A percentile compares a stretch with the other conserved stretches of the same genome.
phyloP scores from a whole-genome alignment of 1,140 invertebrate species.

The Drosophila pseudoananassae region DNA sequence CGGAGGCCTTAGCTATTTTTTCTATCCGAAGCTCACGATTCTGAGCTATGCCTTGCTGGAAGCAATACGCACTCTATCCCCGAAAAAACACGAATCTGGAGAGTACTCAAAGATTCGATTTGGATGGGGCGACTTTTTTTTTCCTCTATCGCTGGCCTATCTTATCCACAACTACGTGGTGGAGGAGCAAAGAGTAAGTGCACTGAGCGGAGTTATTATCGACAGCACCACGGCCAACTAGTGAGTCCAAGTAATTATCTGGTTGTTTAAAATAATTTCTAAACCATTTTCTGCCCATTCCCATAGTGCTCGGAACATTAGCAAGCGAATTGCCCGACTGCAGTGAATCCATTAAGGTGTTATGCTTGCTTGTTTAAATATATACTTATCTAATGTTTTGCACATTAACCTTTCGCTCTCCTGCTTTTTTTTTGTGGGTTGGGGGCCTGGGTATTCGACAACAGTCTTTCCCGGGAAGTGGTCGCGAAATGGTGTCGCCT shows the following conservation, averaged over 20 bases:
- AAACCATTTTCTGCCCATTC: background rate
- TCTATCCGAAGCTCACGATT: slow-evolving; percentile 50
- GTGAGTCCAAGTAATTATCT: slow-evolving; percentile 38
- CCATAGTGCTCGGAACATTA: slow-evolving; percentile 31
- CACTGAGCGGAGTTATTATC: slow-evolving; percentile 31
- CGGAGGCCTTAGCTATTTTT: slow-evolving; percentile 46
- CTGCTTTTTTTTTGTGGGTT: background rate
- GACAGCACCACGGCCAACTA: slow-evolving; percentile 56
- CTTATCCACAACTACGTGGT: slow-evolving; percentile 51
- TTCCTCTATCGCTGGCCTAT: slow-evolving; percentile 44
- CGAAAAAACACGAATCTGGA: slow-evolving; percentile 6
- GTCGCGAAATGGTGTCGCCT: slow-evolving; percentile 48
- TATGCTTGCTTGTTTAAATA: slow-evolving; percentile 2
- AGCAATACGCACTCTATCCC: slow-evolving; percentile 31
- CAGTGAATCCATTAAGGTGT: slow-evolving; percentile 9
- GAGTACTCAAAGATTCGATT: slow-evolving; percentile 1
- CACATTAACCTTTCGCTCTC: slow-evolving; percentile 38
- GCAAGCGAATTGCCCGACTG: slow-evolving; percentile 21
- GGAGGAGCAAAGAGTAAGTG: slow-evolving; percentile 26
- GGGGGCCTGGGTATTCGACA: background rate
- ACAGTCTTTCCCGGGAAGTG: slow-evolving; percentile 18
- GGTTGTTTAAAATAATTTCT: background rate
- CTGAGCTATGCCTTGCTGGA: slow-evolving; percentile 52
- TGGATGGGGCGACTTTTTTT: slow-evolving; percentile 32
- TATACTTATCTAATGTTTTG: slow-evolving; percentile 29